Evolutionary conservation across 1,140 invertebrate species (phyloP), one percentile per base, ranked within the genome.

Genomic region (Stegodyphus dumicola): DNA sequence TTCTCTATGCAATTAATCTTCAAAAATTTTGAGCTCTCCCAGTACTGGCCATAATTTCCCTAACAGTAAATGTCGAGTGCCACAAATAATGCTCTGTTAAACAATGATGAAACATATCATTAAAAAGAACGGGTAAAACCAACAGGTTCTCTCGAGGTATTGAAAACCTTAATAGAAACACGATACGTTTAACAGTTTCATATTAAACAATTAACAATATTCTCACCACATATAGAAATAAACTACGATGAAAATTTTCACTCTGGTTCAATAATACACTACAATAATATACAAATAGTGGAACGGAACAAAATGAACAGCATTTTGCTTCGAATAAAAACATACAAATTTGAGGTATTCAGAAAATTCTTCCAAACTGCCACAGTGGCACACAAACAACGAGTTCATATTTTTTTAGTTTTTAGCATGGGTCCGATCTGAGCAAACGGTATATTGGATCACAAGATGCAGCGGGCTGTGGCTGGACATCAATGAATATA

Each of bases 271-370:
- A 85, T 76, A 49, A 85, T 77, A 85, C 81, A 77, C 65, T 76
- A 73, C 9, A 77, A 85, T 76, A 85, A 85, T 85, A 60, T 76
- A 85, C 81, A 85, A 69, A 85, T 65, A 65, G 48, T 85, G 81
- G 56, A 85, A 81, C 73, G 53, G 33, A 85, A 85, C 64, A 76
- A 85, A 85, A 76, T 76, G 65, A 85, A 54, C 73, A n/a, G 49
- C 73, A 84, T 84, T 84, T 84, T 84, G 64, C 70, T 84, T 76
- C 81, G 64, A 60, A 18, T 76, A 76, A 76, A 85, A 85, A 85
- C 80, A 69, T 85, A 85, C 65, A 76, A 85, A 85, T 77, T 85
- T 85, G 81, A 85, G 81, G 81, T 85, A 85, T 69, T 85, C 74
- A 75, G 80, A 83, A 75, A 83, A 75, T 17, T 51, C 17, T 83